Conservation (phyloP, 2,113 vertebrate genomes). For the Columba livia region DNA sequence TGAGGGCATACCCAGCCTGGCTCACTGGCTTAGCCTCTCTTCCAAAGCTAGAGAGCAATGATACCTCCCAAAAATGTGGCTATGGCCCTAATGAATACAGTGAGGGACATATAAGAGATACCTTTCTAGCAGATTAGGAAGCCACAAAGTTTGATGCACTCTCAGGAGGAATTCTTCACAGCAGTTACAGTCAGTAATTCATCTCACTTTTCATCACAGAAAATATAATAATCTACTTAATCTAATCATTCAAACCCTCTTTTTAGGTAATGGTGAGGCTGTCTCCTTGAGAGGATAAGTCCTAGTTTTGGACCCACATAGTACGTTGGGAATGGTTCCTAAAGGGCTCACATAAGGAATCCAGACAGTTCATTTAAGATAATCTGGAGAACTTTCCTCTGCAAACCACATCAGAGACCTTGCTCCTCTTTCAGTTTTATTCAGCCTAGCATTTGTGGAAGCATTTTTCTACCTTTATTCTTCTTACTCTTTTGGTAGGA, state of each 20-base stretch:
- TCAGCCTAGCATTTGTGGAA: background rate
- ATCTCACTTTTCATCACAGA: background rate
- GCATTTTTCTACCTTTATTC: background rate
- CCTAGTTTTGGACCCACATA: background rate
- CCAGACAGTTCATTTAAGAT: background rate
- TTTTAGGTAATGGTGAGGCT: background rate
- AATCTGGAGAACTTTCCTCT: background rate
- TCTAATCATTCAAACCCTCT: background rate
- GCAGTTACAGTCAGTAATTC: background rate
- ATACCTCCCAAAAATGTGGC: background rate
- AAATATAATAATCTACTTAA: background rate
- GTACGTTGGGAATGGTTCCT: background rate
- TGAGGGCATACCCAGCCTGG: fast-evolving
- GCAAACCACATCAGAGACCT: background rate
- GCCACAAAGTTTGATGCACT: background rate
- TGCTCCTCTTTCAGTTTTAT: background rate
- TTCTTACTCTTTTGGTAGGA: background rate
- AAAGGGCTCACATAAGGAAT: background rate
- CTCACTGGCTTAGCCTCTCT: background rate
- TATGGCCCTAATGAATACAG: background rate
- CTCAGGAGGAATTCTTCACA: background rate
- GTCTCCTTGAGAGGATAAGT: background rate
- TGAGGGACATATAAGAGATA: background rate
- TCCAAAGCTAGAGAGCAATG: background rate
- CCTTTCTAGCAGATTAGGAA: background rate